Evolutionary conservation across 2,797 vertebrate genomes (phyloP).

Genomic region (Crocodylus rhombifer): DNA sequence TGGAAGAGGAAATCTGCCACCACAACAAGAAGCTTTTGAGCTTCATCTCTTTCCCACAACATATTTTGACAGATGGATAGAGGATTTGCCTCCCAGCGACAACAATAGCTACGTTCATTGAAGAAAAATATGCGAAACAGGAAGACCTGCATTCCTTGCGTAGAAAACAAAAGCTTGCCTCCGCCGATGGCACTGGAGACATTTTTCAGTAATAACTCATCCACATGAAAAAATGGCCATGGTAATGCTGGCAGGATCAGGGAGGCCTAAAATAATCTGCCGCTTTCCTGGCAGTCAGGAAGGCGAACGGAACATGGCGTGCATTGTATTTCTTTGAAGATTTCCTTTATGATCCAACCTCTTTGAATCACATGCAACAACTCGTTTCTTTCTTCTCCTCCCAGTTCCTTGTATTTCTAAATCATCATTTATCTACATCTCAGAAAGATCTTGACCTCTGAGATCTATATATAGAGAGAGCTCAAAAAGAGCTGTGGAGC

Average conservation of each 20-base stretch:
- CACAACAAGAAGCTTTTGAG: slow-evolving; percentile 59
- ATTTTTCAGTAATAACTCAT: slow-evolving; percentile 63
- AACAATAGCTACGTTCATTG: slow-evolving; percentile 65
- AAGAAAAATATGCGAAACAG: slow-evolving; percentile 68
- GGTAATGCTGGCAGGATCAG: neutral
- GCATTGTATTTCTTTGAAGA: slow-evolving; percentile 6
- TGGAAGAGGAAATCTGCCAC: slow-evolving; percentile 69
- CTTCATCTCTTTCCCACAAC: slow-evolving; percentile 61
- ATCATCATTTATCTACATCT: neutral
- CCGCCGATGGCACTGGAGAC: slow-evolving; percentile 29
- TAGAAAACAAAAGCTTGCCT: slow-evolving; percentile 58
- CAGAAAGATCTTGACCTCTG: too few relatives aligned
- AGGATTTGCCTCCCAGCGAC: slow-evolving; percentile 70
- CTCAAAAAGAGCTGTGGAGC: too few relatives aligned
- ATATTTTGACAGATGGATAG: slow-evolving; percentile 50
- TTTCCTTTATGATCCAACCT: slow-evolving; percentile 9
- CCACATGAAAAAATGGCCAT: slow-evolving; percentile 52
- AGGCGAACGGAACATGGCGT: neutral
- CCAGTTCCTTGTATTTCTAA: neutral
- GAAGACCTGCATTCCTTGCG: slow-evolving; percentile 66
- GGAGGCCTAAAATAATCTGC: rapidly evolving
- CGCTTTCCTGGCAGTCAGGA: neutral
- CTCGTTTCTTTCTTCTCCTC: neutral
- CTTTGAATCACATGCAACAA: slow-evolving; percentile 3
- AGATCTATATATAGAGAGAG: too few relatives aligned